phyloP scores from a whole-genome alignment of 1,140 invertebrate species.

The Drosophila eugracilis region DNA sequence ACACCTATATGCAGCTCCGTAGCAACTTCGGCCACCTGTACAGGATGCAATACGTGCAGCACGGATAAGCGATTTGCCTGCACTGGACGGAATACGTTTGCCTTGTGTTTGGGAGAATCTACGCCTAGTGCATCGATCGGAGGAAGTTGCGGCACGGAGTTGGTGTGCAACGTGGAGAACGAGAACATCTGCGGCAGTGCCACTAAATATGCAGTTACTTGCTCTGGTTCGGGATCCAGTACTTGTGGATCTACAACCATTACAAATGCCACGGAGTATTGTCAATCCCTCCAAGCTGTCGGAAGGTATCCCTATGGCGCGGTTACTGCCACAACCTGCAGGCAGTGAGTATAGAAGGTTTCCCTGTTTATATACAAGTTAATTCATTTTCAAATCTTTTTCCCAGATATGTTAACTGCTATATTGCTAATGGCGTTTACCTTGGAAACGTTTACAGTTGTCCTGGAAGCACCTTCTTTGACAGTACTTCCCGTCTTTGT shows the following conservation, averaged over 20 bases:
- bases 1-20: conserved; percentile 4
- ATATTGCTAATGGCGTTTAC: neutral
- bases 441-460: conserved; percentile 43
- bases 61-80: conserved; percentile 18
- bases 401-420: conserved; percentile 51
- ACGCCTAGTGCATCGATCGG: conserved; percentile 20
- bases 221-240: neutral
- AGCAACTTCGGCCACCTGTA: neutral
- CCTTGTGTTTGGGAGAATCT: conserved; percentile 33
- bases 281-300: neutral
- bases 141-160: conserved; percentile 31
- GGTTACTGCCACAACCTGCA: conserved; percentile 32
- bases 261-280: conserved; percentile 32
- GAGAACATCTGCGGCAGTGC: conserved; percentile 30
- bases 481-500: conserved; percentile 30
- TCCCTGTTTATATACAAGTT: too few relatives aligned
- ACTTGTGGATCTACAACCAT: conserved; percentile 3
- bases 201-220: conserved; percentile 6
- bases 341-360: conserved; percentile 32
- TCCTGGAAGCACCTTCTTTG: conserved; percentile 38
- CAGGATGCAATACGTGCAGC: conserved; percentile 28
- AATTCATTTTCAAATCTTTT: too few relatives aligned
- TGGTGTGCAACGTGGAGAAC: conserved; percentile 32
- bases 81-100: conserved; percentile 29
- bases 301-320: conserved; percentile 58